Percentiles rank a stretch among this genome's conserved stretches.
Conservation (phyloP, 2,888 invertebrate species). For the Papilio elwesi region DNA sequence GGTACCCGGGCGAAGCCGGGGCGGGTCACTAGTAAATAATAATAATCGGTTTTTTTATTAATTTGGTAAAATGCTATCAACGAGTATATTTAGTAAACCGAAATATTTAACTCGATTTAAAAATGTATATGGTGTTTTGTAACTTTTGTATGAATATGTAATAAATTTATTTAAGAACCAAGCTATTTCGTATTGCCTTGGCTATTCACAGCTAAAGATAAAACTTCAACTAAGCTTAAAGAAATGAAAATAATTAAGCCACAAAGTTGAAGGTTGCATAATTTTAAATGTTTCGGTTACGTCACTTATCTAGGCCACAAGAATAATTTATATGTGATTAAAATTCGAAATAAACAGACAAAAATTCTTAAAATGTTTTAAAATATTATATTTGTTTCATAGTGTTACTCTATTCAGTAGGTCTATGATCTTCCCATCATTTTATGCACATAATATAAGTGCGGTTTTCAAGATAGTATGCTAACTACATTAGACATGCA, state of each 20-base stretch:
- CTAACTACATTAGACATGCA: neutral
- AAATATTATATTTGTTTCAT: no score
- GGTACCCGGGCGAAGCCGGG: no score
- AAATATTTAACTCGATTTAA: neutral
- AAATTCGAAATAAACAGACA: no score
- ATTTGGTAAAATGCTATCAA: no score
- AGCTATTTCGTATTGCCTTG: neutral
- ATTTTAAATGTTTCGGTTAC: neutral
- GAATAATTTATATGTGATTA: neutral
- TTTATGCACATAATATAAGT: no score
- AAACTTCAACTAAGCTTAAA: neutral
- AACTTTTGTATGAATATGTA: neutral
- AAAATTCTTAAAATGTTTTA: no score
- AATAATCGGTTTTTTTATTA: no score
- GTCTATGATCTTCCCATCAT: no score
- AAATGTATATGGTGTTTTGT: neutral
- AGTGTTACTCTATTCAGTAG: no score
- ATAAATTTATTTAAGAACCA: neutral
- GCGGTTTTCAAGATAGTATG: neutral
- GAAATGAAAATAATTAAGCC: neutral
- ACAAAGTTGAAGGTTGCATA: constrained; percentile 8
- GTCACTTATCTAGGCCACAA: neutral
- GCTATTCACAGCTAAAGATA: neutral
- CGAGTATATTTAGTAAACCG: no score
- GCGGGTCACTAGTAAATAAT: no score